Percentiles rank a stretch among this genome's conserved stretches.
Conservation (phyloP, 2,888 invertebrate species). For the Agrypnus murinus region DNA sequence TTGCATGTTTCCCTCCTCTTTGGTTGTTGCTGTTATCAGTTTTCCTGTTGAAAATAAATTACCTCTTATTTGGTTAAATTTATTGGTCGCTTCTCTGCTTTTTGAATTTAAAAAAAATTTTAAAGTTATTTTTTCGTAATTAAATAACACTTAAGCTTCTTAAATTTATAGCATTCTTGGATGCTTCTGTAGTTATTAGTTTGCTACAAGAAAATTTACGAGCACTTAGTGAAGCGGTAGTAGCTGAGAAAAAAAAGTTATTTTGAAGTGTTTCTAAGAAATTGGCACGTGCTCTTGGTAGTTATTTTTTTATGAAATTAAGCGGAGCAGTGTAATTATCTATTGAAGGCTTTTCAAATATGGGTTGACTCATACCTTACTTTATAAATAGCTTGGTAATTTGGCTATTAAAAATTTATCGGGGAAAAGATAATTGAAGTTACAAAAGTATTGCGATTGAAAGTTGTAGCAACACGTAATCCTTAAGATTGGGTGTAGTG, state of each 20-base stretch:
- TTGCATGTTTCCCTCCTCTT: background rate
- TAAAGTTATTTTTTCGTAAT: constrained; percentile 2
- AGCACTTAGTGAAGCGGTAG: constrained; percentile 5
- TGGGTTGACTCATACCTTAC: constrained; percentile 27
- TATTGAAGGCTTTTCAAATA: constrained; percentile 26
- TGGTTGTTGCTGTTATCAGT: background rate
- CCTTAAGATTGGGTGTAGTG: no score
- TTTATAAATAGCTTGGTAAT: constrained; percentile 1
- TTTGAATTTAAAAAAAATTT: background rate
- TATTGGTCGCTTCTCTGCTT: background rate
- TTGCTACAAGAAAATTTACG: constrained; percentile 16
- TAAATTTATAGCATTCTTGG: constrained; percentile 10
- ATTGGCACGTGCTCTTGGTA: constrained; percentile 25
- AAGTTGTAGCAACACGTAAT: no score
- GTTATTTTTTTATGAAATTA: constrained; percentile 39
- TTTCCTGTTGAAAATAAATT: background rate
- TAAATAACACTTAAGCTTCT: constrained; percentile 21
- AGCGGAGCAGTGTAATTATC: constrained; percentile 33
- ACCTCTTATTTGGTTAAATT: background rate
- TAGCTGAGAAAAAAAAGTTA: no score
- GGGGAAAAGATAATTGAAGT: no score
- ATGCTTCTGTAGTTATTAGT: constrained; percentile 16
- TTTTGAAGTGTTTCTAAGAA: constrained; percentile 39
- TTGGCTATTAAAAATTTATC: constrained; percentile 9
- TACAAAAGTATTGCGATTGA: no score